Conservation (phyloP, 2,113 vertebrate genomes). For the Cephalophus harveyi region DNA sequence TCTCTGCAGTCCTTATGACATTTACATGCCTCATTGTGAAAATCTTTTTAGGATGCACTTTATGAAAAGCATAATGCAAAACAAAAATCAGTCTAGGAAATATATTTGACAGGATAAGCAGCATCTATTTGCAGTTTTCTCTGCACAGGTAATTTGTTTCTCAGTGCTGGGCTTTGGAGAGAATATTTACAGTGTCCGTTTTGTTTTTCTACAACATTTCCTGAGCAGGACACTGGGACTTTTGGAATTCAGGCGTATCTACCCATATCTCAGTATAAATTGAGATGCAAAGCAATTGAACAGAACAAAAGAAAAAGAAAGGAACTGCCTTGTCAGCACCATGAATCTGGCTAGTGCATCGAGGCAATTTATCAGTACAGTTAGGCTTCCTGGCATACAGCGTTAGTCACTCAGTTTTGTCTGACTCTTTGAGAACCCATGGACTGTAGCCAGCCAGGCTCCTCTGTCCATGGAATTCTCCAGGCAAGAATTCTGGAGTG, state of each 20-base stretch:
- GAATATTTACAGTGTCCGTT: not conserved
- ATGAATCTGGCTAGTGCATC: not conserved
- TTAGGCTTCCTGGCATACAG: not conserved
- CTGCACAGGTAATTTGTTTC: not conserved
- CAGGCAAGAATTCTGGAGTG: too few species aligned
- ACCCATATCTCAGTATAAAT: not conserved
- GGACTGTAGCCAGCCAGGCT: too few species aligned
- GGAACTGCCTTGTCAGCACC: not conserved
- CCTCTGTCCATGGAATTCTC: too few species aligned
- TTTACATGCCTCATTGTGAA: not conserved
- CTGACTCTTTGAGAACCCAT: too few species aligned
- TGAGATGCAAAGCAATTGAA: not conserved
- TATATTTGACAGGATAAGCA: not conserved
- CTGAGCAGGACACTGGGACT: not conserved
- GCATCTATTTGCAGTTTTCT: not conserved
- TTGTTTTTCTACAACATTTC: not conserved
- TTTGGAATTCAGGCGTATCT: not conserved
- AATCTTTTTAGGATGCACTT: not conserved
- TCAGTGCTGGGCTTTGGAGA: not conserved
- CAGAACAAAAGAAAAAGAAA: not conserved
- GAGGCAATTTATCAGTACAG: not conserved
- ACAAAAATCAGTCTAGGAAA: not conserved
- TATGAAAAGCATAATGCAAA: slow-evolving; percentile 49
- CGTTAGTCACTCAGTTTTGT: too few species aligned
- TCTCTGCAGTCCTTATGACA: not conserved